Percentiles rank a stretch among this genome's conserved stretches.
Evolutionary conservation across 2,113 vertebrate genomes (phyloP).

Genomic region (Mormyrus lacerda): DNA sequence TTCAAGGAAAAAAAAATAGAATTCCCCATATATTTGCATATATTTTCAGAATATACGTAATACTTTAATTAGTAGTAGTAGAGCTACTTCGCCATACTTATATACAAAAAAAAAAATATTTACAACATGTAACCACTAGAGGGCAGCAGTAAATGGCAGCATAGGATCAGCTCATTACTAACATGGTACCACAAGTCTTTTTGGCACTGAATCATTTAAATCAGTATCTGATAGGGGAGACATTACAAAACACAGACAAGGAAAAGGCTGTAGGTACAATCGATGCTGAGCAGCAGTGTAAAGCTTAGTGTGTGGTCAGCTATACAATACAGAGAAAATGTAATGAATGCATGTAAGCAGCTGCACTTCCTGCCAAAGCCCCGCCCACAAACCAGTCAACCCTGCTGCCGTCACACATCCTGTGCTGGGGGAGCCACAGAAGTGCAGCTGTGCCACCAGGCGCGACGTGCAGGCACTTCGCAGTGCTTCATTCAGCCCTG

Average conservation of each 20-base stretch:
- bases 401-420: neutral
- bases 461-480: neutral
- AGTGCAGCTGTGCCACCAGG: neutral
- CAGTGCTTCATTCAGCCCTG: neutral
- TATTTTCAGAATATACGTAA: slow-evolving; percentile 50
- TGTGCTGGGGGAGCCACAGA: neutral
- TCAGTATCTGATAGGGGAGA: neutral
- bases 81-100: slow-evolving; percentile 52
- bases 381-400: neutral
- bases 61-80: slow-evolving; percentile 50
- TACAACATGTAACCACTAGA: slow-evolving; percentile 58
- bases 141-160: slow-evolving; percentile 46
- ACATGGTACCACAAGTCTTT: slow-evolving; percentile 15
- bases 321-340: neutral
- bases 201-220: neutral
- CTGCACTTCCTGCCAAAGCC: neutral
- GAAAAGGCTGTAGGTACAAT: neutral
- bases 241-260: neutral
- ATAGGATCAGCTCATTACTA: slow-evolving; percentile 31
- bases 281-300: neutral
- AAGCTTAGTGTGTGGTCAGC: neutral
- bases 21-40: slow-evolving; percentile 59
- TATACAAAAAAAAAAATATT: slow-evolving; percentile 55
- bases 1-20: slow-evolving; percentile 33
- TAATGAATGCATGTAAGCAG: neutral